Conservation (phyloP, 2,113 vertebrate genomes). For the Pelvicachromis taeniatus region DNA sequence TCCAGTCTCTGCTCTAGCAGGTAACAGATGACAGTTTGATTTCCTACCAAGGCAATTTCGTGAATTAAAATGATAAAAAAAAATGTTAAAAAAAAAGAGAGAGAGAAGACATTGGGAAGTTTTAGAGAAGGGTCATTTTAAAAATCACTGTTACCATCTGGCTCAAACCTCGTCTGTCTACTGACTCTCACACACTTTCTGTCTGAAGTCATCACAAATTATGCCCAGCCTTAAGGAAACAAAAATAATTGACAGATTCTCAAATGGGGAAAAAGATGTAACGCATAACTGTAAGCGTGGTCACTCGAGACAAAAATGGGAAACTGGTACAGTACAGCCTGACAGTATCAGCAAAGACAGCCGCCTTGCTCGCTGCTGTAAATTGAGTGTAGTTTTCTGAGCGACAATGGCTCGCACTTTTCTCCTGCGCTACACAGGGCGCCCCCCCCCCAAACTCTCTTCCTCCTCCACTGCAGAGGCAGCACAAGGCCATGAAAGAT, state of each 20-base stretch:
- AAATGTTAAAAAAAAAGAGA: background rate
- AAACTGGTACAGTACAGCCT: slow-evolving; percentile 4
- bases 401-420: background rate
- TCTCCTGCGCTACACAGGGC: slow-evolving; percentile 13
- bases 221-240: background rate
- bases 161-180: background rate
- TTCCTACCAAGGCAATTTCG: background rate
- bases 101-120: background rate
- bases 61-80: background rate
- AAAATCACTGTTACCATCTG: background rate
- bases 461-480: slow-evolving; percentile 54
- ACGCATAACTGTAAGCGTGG: background rate
- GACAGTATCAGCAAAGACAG: slow-evolving; percentile 11
- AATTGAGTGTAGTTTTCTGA: slow-evolving; percentile 23
- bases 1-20: background rate
- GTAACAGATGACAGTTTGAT: background rate
- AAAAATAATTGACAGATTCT: slow-evolving; percentile 36
- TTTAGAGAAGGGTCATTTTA: background rate
- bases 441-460: slow-evolving; percentile 16
- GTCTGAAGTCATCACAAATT: slow-evolving; percentile 9
- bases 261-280: slow-evolving; percentile 17
- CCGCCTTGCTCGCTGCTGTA: slow-evolving; percentile 11
- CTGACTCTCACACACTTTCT: background rate
- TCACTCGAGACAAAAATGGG: slow-evolving; percentile 22
- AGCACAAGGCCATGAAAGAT: slow-evolving; percentile 65